Evolutionary conservation across 1,140 invertebrate species (phyloP), one percentile per base, ranked within the genome.

Genomic region (Formica selysi): DNA sequence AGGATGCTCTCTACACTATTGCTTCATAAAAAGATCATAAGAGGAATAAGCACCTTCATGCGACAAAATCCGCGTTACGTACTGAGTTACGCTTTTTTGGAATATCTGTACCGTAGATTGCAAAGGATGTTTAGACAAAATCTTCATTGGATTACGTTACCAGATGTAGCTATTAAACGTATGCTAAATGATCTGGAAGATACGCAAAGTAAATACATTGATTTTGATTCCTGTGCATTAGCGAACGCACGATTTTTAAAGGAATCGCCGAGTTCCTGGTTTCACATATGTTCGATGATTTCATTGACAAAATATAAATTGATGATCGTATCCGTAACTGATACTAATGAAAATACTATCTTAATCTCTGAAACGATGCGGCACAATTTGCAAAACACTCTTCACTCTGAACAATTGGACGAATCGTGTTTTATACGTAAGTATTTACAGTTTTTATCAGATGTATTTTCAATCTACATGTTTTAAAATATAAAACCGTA

Each of bases 311-410:
- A 90, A 62, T 95, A 94, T 54, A 95, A 93, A 91, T 88, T 95
- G 70, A 91, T 95, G 87, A 89, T 95, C n/a, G 59, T 96, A 68
- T 93, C 94, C 4, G 59, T 90, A 8, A 67, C 89, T 26, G 85
- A 92, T 48, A 89, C 91, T 65, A 73, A 92, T 78, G 88, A 93
- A 48, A 91, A 95, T 89, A 87, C 92, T 61, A 83, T 96, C 26
- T 95, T 94, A 89, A 76, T 96, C 32, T 95, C 96, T 51, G 95
- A 96, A 92, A 95, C 95, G 79, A 95, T 94, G 74, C 94, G 93
- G 85, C 91, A 94, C 51, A 96, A 96, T 92, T 86, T 96, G 68
- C 85, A 93, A 90, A 95, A 95, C 38, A 61, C 76, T 71, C 87
- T 94, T 36, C 13, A 61, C 36, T 74, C n/a, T 29, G 67, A 79